Evolutionary conservation across 2,888 invertebrate genomes (phyloP).

Genomic region (Caenorhabditis wallacei): DNA sequence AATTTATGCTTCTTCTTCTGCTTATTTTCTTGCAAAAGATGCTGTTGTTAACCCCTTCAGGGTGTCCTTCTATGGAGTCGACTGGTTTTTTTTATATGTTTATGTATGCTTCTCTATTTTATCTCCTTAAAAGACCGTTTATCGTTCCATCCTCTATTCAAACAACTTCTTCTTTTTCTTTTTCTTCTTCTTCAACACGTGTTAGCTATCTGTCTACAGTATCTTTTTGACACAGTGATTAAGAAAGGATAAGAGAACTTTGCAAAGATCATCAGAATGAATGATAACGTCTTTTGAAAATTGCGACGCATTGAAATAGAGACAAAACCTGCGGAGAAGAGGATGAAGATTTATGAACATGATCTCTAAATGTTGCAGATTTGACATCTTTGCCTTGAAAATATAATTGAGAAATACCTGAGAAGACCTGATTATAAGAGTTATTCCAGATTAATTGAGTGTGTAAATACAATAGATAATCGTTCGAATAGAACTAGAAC

Average conservation of each 20-base stretch:
- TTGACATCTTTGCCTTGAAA: no score
- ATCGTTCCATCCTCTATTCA: not conserved
- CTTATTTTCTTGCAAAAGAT: conserved; percentile 26
- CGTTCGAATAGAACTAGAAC: not conserved
- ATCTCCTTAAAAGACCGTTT: no score
- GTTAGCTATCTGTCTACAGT: not conserved
- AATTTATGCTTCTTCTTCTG: conserved; percentile 18
- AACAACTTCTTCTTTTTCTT: not conserved
- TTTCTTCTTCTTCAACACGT: not conserved
- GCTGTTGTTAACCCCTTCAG: conserved; percentile 27
- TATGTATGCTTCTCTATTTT: conserved; percentile 16
- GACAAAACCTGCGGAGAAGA: conserved; percentile 26
- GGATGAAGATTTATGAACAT: conserved; percentile 3
- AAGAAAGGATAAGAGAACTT: conserved; percentile 3
- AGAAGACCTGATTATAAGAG: no score
- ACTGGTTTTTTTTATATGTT: conserved; percentile 31
- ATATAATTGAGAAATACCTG: no score
- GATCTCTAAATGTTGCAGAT: conserved; percentile 21
- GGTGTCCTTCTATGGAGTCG: conserved; percentile 2
- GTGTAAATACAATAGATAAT: not conserved
- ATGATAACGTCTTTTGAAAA: conserved; percentile 31
- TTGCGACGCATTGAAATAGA: conserved; percentile 17
- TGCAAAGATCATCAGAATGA: conserved; percentile 20
- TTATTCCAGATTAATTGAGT: no score
- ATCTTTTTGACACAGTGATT: conserved; percentile 7